Conservation (phyloP, 2,113 vertebrate species). For the Panthera uncia region DNA sequence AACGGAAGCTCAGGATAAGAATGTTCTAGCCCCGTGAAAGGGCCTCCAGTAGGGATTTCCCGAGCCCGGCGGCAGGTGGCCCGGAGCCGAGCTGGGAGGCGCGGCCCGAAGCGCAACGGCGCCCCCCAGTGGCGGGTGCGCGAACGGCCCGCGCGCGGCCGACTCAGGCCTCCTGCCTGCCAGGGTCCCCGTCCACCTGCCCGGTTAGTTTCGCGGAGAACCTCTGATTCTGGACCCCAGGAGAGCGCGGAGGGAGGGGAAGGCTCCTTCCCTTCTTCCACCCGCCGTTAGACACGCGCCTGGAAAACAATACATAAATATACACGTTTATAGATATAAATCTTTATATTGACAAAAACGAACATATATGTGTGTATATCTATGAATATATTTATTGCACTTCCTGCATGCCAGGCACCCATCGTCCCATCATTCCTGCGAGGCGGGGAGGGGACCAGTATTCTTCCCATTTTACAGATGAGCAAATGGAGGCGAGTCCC, state of each 20-base stretch:
- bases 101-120: neutral
- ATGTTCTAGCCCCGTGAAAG: rapidly evolving
- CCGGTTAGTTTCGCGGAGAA: too few species aligned
- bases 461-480: neutral
- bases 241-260: neutral
- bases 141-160: neutral
- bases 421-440: neutral
- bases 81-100: rapidly evolving
- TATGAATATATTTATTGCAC: neutral
- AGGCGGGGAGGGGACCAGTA: neutral
- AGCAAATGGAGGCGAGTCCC: neutral
- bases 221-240: rapidly evolving
- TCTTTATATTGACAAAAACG: too few species aligned
- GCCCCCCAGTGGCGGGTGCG: neutral
- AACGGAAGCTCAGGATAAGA: neutral
- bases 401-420: rapidly evolving
- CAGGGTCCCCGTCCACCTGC: neutral
- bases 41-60: rapidly evolving
- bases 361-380: too few species aligned
- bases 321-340: too few species aligned
- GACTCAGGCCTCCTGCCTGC: too few species aligned
- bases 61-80: neutral
- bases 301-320: too few species aligned
- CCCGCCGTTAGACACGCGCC: neutral
- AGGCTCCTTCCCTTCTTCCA: neutral